Conservation (phyloP, 1,140 invertebrate species). For the Ylistrum balloti region DNA sequence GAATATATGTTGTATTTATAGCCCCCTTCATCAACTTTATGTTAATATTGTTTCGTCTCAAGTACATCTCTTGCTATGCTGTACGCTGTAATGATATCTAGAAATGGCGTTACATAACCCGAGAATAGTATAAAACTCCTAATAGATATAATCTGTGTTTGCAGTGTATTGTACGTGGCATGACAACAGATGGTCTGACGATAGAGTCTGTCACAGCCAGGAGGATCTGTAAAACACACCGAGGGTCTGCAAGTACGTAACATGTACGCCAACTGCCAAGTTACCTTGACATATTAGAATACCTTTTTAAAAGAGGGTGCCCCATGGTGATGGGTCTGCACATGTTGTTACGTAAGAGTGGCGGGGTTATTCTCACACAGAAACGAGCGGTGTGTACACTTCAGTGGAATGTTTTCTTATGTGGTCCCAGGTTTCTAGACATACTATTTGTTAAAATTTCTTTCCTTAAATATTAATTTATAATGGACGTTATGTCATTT, state of each 20-base stretch:
- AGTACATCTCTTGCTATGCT: constrained; percentile 15
- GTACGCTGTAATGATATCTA: background rate
- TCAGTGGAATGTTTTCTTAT: background rate
- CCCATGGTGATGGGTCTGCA: background rate
- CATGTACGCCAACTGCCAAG: constrained; percentile 31
- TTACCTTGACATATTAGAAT: constrained; percentile 39
- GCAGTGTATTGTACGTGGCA: background rate
- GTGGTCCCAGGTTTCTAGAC: background rate
- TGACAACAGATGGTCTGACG: background rate
- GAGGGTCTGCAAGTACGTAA: constrained; percentile 37
- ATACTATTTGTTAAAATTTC: background rate
- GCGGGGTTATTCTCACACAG: background rate
- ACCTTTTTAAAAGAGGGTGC: constrained; percentile 26
- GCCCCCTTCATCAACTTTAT: background rate
- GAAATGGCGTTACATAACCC: background rate
- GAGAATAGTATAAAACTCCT: background rate
- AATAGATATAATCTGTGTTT: background rate
- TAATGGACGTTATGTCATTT: background rate
- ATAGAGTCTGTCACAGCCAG: background rate
- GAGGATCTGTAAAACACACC: background rate
- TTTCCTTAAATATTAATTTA: background rate
- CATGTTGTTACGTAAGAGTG: constrained; percentile 13
- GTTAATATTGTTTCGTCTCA: constrained; percentile 19
- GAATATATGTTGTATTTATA: background rate
- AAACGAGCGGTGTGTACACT: background rate